Evolutionary conservation across 1,140 invertebrate genomes (phyloP).

Genomic region (Aphaenogaster ashmeadi): DNA sequence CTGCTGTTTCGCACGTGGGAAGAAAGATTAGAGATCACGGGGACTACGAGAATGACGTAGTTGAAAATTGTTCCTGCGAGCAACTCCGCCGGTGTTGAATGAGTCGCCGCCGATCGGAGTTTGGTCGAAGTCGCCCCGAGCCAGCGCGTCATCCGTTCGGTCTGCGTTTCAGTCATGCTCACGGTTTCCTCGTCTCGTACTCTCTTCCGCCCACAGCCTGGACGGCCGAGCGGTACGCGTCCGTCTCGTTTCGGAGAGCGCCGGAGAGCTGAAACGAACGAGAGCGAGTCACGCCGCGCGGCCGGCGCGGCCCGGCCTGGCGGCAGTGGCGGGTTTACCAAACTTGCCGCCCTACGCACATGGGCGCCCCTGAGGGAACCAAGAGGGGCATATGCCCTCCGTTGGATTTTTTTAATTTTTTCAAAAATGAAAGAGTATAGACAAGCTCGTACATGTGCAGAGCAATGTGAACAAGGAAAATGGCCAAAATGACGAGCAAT

Average conservation of each 20-base stretch:
- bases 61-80: background rate
- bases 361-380: no score
- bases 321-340: background rate
- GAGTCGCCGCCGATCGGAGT: background rate
- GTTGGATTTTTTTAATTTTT: no score
- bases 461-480: no score
- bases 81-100: background rate
- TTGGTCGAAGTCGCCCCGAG: background rate
- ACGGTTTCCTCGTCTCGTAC: background rate
- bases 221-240: background rate
- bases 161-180: background rate
- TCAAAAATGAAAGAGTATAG: no score
- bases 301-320: background rate
- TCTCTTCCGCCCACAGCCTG: background rate
- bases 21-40: background rate
- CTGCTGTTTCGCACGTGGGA: no score
- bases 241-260: background rate
- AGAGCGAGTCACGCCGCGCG: background rate
- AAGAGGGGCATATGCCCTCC: no score
- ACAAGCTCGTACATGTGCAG: no score
- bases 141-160: background rate
- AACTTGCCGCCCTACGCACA: no score
- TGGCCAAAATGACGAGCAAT: no score
- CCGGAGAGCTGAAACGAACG: background rate
- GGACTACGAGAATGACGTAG: background rate